Evolutionary conservation across 2,797 vertebrate genomes (phyloP).

Genomic region (Acipenser oxyrinchus): DNA sequence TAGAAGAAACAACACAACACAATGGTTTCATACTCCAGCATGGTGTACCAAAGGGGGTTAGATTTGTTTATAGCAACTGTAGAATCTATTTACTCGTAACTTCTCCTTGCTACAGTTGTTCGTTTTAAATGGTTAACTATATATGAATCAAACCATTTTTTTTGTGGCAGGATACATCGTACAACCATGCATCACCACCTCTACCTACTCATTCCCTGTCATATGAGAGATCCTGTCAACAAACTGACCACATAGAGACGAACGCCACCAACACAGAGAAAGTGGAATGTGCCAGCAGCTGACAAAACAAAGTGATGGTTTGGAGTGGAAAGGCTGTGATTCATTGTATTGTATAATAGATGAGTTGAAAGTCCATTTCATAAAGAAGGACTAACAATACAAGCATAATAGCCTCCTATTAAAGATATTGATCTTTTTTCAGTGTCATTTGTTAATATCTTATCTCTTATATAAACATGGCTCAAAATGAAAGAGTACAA

Average conservation of each 20-base stretch:
- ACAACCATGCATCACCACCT: slow-evolving; percentile 17
- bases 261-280: slow-evolving; percentile 34
- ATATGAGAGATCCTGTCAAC: slow-evolving; percentile 46
- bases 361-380: slow-evolving; percentile 53
- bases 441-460: slow-evolving; percentile 8
- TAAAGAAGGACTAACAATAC: slow-evolving; percentile 31
- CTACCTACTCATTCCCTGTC: slow-evolving; percentile 24
- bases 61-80: too few relatives aligned
- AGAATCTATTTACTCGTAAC: too few relatives aligned
- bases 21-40: too few relatives aligned
- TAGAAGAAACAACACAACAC: too few relatives aligned
- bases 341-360: slow-evolving; percentile 32
- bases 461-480: slow-evolving; percentile 11
- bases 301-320: slow-evolving; percentile 58
- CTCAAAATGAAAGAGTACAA: slow-evolving; percentile 22
- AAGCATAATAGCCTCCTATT: slow-evolving; percentile 23
- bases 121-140: neutral
- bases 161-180: slow-evolving; percentile 18
- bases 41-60: too few relatives aligned
- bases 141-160: slow-evolving; percentile 20
- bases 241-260: slow-evolving; percentile 37
- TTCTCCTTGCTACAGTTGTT: neutral
- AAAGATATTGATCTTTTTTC: slow-evolving; percentile 8
- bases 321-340: slow-evolving; percentile 36
- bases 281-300: slow-evolving; percentile 61